Base-by-base conservation (phyloP, 2,888 invertebrate species). In the Apocheima hispidaria region DNA sequence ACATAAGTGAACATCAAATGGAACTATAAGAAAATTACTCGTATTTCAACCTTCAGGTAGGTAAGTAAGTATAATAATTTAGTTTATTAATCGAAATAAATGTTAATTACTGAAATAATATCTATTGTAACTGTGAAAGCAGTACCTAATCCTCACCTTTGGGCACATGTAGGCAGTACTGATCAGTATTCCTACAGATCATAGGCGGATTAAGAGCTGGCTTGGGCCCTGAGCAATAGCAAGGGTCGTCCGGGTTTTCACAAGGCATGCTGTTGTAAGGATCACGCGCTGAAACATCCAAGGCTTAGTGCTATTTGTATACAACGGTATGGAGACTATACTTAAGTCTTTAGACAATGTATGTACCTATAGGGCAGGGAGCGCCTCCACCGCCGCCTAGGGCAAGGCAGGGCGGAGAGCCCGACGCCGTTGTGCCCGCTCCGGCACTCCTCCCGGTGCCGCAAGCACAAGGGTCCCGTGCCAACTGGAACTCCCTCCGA, bases 161-260 rank as follows among this genome's bases (percentile, higher is more conserved):
- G 14, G 92, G 92, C 63, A 92, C 76, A 68, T 92, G 92, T 52
- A 92, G 77, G 70, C 92, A 92, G 66, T 92, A 92, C 72, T 82
- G 83, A 46, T 89, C 88, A 21, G 86, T 92, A 65, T 92, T 92
- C 63, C 88, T 81, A 72, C 92, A 92, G 18, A 69, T 75, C 85
- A 90, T 84, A 46, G 77, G 76, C 65, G 79, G 75, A 63, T 84
- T 85, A n/a, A 65, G 49, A 23, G 73, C 55, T 53, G 79, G 70
- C 66, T 79, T 87, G 6, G 87, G 85, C 4, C 91, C 91, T 61
- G 87, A 83, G 70, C 91, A 92, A 68, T 77, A 90, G 65, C 92
- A 92, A 14, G 85, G 81, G 48, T 91, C 90, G 46, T 90, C 90
- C 12, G 82, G 80, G 44, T 88, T 84, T 68, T 81, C 77, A 71